These are phyloP conservation scores for Nothobranchius kuhntae DNA, from an alignment of 2,113 vertebrate genomes.

Conservation along the genomic window DNA sequence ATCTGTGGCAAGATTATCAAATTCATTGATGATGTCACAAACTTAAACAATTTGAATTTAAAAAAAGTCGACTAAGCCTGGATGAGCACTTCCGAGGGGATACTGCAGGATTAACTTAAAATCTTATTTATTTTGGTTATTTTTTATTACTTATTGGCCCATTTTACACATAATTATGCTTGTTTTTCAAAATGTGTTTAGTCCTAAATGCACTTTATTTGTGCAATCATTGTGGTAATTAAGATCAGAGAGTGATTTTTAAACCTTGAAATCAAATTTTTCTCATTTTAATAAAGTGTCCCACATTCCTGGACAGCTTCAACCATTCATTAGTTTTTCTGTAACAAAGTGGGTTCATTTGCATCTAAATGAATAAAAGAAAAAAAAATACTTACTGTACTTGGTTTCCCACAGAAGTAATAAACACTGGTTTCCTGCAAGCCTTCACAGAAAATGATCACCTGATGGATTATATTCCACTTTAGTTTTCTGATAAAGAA, in stretches of 20 bases:
- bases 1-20: slow-evolving; percentile 82
- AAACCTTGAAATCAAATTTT: background rate
- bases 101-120: slow-evolving; percentile 68
- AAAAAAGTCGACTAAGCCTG: slow-evolving; percentile 70
- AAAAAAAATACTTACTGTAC: too few relatives aligned
- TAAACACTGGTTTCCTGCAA: background rate
- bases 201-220: slow-evolving; percentile 8
- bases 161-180: slow-evolving; percentile 43
- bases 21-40: slow-evolving; percentile 80
- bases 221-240: background rate
- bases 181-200: slow-evolving; percentile 19
- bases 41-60: slow-evolving; percentile 77
- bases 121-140: slow-evolving; percentile 45
- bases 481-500: background rate
- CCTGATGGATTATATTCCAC: background rate
- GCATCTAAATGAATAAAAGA: too few relatives aligned
- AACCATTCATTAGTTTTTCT: background rate
- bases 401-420: background rate
- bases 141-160: slow-evolving; percentile 36
- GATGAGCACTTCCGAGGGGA: slow-evolving; percentile 71
- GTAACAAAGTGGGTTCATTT: background rate
- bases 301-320: slow-evolving; percentile 14
- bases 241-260: background rate
- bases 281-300: slow-evolving; percentile 7
- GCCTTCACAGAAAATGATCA: background rate